Conservation (phyloP, 2,797 vertebrate species). For the Acropternis orthonyx region DNA sequence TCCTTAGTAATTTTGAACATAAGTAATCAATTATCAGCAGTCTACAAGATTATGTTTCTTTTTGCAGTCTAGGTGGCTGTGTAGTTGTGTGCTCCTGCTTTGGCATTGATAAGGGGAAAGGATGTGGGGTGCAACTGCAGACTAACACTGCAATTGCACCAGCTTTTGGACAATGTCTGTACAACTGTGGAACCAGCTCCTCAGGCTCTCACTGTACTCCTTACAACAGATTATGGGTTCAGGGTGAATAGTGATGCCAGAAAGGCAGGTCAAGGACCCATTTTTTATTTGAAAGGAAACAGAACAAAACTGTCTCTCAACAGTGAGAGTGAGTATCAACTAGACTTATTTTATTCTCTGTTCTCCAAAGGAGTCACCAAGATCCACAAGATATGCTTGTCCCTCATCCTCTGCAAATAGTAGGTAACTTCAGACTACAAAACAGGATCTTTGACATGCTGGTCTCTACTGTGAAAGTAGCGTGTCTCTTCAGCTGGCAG, state of each 20-base stretch:
- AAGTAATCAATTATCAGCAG: background rate
- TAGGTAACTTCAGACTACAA: background rate
- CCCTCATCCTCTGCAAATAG: background rate
- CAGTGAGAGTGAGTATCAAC: background rate
- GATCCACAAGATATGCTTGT: background rate
- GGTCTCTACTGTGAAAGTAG: background rate
- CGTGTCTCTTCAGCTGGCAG: background rate
- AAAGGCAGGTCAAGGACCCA: background rate
- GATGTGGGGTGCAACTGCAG: background rate
- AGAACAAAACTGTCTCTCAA: background rate
- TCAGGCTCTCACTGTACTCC: background rate
- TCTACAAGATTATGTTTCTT: background rate
- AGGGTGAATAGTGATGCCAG: background rate
- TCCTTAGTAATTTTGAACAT: background rate
- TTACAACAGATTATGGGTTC: background rate
- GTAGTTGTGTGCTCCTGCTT: background rate
- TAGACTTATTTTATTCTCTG: rapidly evolving
- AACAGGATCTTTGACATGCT: background rate
- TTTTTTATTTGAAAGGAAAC: background rate
- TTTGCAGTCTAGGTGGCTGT: background rate
- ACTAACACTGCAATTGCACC: background rate
- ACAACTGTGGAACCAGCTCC: background rate
- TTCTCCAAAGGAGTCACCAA: background rate
- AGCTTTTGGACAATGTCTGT: background rate
- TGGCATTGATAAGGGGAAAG: background rate